Percentiles rank a stretch among this genome's conserved stretches.
Evolutionary conservation across 2,888 invertebrate genomes (phyloP).

Genomic region (Saturnia japonica): DNA sequence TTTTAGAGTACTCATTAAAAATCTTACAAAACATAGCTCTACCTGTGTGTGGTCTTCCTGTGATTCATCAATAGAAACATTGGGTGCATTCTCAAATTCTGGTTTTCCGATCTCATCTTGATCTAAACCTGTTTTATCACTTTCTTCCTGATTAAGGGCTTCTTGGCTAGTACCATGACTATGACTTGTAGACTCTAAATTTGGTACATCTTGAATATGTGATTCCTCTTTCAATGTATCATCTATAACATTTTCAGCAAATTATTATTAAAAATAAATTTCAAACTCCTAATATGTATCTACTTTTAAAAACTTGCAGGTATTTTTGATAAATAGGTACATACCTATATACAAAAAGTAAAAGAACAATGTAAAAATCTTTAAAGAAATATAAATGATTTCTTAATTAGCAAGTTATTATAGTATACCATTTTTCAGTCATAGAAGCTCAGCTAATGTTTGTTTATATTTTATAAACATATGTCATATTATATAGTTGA

Average conservation of each 20-base stretch:
- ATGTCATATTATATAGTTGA: too few species aligned
- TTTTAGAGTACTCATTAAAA: background rate
- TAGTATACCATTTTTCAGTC: background rate
- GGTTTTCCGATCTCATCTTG: constrained; percentile 64
- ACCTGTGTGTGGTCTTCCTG: constrained; percentile 77
- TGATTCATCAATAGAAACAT: constrained; percentile 66
- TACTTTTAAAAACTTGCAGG: too few species aligned
- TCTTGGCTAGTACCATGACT: constrained; percentile 33
- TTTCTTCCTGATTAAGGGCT: constrained; percentile 29
- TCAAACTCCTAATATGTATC: too few species aligned
- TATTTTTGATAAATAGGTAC: background rate
- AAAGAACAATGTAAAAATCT: background rate
- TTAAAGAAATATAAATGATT: background rate
- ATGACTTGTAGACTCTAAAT: constrained; percentile 37
- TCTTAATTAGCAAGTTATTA: background rate
- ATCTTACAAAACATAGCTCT: constrained; percentile 22
- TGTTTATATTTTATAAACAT: too few species aligned
- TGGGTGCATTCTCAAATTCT: constrained; percentile 79
- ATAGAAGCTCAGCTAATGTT: background rate
- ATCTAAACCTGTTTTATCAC: constrained; percentile 42
- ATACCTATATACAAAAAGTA: background rate
- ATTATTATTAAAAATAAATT: background rate
- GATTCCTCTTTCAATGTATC: constrained; percentile 42
- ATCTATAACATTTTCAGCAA: constrained; percentile 21
- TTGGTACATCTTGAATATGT: constrained; percentile 35